These are phyloP conservation scores for Todiramphus chloris DNA, from an alignment of 2,113 vertebrate genomes.

Conservation along the genomic window DNA sequence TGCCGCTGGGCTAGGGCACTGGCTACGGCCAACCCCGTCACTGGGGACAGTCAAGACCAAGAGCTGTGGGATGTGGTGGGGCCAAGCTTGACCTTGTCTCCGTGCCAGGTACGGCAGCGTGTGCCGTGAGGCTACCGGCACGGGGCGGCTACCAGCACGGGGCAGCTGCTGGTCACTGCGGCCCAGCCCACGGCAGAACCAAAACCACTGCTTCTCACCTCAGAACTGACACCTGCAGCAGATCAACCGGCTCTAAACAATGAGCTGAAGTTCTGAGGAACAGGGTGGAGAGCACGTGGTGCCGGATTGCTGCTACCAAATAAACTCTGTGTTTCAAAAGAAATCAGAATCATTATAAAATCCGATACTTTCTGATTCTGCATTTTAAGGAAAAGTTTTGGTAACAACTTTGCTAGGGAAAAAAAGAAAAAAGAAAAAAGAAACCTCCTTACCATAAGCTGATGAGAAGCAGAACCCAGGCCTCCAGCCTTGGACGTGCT, in stretches of 20 bases:
- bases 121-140: background rate
- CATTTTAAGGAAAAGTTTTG: background rate
- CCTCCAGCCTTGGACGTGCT: rapidly evolving
- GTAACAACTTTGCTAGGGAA: background rate
- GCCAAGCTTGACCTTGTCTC: background rate
- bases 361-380: background rate
- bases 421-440: background rate
- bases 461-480: background rate
- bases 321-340: background rate
- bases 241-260: background rate
- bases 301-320: background rate
- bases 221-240: rapidly evolving
- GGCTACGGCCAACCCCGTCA: rapidly evolving
- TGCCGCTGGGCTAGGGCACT: background rate
- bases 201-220: rapidly evolving
- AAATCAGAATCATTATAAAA: background rate
- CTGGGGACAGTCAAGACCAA: background rate
- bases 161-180: background rate
- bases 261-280: background rate
- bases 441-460: background rate
- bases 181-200: background rate
- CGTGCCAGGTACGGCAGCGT: background rate
- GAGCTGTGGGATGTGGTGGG: background rate
- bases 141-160: no score
- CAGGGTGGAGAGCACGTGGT: rapidly evolving